Evolutionary conservation across 2,888 invertebrate genomes (phyloP), one percentile per base, ranked within the genome.

Genomic region (Urechis unicinctus): DNA sequence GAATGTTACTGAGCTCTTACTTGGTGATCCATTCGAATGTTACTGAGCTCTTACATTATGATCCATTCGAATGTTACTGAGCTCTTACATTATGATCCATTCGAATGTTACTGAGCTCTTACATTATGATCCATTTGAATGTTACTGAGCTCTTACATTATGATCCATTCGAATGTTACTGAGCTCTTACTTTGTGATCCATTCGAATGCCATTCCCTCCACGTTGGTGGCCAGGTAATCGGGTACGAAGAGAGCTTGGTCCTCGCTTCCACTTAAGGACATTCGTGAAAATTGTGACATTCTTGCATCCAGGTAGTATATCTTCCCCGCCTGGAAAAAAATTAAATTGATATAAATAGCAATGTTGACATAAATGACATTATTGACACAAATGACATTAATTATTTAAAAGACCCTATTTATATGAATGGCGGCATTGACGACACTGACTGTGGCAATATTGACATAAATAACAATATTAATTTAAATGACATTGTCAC

Each of bases 171-270:
- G n/a, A n/a, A n/a, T n/a, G n/a, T n/a, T n/a, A n/a, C n/a, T n/a
- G n/a, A n/a, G n/a, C n/a, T n/a, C 47, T 52, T 22, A 61, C 61
- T 54, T 51, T 17, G 83, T 90, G 58, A 90, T 84, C 91, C 91
- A 92, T 78, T 98, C 97, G 9, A 98, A 83, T 0, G 95, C 89
- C 46, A 98, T 87, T 6, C 97, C 91, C 81, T 98, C 97, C 0
- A 53, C 49, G 5, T 31, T 31, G 3, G 50, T 36, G 3, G 57
- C 42, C 17, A 55, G n/a, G 22, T 36, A 36, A 17, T 9, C 36
- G 17, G 36, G 49, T 3, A 4, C 17, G 31, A 54, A 36, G n/a
- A 59, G 21, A 13, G 26, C 26, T 21, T 24, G 22, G 36, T 52
- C 42, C 29, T 53, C 43, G 13, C 31, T 9, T 9, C 50, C 55